Evolutionary conservation across 2,888 invertebrate genomes (phyloP), one percentile per base, ranked within the genome.

Genomic region (Cryptus viduatorius): DNA sequence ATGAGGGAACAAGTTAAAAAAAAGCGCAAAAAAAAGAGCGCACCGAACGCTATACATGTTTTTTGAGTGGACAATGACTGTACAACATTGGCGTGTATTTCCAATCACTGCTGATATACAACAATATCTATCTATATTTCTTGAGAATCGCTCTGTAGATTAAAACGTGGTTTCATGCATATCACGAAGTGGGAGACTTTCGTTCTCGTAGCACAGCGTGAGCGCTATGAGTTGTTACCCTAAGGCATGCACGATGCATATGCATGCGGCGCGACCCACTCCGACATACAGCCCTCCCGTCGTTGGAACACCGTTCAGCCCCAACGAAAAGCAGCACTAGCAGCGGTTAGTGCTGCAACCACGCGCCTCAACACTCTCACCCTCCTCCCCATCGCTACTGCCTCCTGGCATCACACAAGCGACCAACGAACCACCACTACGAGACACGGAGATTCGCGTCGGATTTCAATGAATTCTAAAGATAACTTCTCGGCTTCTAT

Each of bases 201-300:
- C 86, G 88, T 87, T 87, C 86, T 69, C 84, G 79, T 84, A 84
- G 85, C 75, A 85, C 86, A 87, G 79, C 78, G 77, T 67, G 64
- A 73, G 78, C 61, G 67, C 84, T 90, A 91, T 92, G 92, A 92
- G 91, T 93, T 92, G 92, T 93, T 92, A 91, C 91, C 91, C 89
- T 84, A 86, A 89, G 90, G 90, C 91, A 90, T 92, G 91, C 90
- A 91, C 90, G 88, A 90, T 93, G 91, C 92, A 93, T 93, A 92
- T 93, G 92, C 93, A 93, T 93, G 91, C 87, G 83, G 85, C 83
- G 82, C 80, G 69, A 78, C 81, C 77, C 75, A 75, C 53, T 31
- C 65, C 67, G 48, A 16, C 29, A 69, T 81, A 64, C 72, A 61
- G 69, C 42, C 72, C 44, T 37, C 37, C 16, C 59, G 50, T 86